A percentile compares a stretch with the other conserved stretches of the same genome.
Evolutionary conservation across 2,113 vertebrate species (phyloP).

Genomic region (Tyto alba): DNA sequence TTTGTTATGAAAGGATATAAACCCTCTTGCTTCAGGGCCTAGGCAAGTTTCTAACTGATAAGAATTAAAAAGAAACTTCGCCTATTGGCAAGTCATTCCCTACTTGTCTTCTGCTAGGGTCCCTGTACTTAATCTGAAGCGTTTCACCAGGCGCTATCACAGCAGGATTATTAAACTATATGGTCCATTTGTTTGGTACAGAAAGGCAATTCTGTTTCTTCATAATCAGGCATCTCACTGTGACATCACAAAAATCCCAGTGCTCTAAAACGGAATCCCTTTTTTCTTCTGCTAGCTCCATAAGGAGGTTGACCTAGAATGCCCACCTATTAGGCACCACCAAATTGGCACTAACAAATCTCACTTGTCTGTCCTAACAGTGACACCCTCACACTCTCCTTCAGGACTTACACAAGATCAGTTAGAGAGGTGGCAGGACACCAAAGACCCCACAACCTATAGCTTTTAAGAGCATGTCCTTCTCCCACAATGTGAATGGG

Average conservation of each 20-base stretch:
- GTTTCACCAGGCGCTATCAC: not conserved
- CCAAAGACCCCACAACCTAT: not conserved
- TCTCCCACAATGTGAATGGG: not conserved
- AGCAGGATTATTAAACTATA: not conserved
- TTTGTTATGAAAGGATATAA: conserved; percentile 41
- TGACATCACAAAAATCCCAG: not conserved
- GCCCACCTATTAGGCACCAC: not conserved
- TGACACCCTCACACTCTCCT: not conserved
- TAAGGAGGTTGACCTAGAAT: not conserved
- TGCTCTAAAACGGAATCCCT: not conserved
- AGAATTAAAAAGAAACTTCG: conserved; percentile 19
- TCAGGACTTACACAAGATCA: not conserved
- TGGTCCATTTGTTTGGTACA: not conserved
- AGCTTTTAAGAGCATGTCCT: not conserved
- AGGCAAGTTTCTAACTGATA: conserved; percentile 12
- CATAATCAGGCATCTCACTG: not conserved
- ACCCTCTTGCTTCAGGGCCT: not conserved
- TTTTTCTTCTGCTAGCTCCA: not conserved
- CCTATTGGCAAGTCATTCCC: not conserved
- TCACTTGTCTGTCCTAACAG: not conserved
- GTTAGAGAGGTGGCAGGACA: not conserved
- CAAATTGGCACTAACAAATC: not conserved
- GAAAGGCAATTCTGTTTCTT: not conserved
- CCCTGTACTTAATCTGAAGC: not conserved
- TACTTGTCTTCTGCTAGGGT: not conserved